Base-by-base conservation (phyloP, 2,888 invertebrate genomes). In the Elaeidobius kamerunicus region DNA sequence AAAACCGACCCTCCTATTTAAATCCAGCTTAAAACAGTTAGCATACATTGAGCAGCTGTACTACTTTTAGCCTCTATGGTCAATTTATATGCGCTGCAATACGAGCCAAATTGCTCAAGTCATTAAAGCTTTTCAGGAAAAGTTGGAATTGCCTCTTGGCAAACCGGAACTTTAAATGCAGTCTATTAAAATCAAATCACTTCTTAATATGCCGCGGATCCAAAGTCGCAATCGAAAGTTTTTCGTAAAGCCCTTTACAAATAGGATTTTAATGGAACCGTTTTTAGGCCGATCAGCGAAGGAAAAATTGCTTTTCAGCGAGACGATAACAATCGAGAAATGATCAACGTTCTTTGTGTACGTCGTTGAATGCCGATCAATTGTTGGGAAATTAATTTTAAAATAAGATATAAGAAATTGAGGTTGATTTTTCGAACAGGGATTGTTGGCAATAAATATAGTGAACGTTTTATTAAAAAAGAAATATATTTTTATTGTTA, bases 141-240 rank as follows among this genome's bases (percentile, higher is more conserved):
- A 52, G 45, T 52, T 52, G 36, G 3, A 36, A 36, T 36, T 50
- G 50, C 27, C 50, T 36, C 43, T 36, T 50, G 27, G 14, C 36
- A 19, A 28, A 17, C 18, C 41, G 28, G 41, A 48, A 49, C 42
- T 49, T 49, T 42, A 49, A 49, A 39, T 36, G 30, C 44, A 32
- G 38, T 44, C 43, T 44, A 51, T 51, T 51, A 51, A 51, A 51
- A 51, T 44, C 44, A 34, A 44, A 51, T 51, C 44, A 39, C 43
- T 36, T 32, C 23, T 30, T 51, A 51, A 44, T 51, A 41, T 38
- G 40, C 36, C 43, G 42, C 28, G 19, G 43, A 50, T 50, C 42
- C 27, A 50, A 50, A 50, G 30, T 43, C 36, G 42, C 42, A 36
- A 38, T 50, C 50, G 30, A 43, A 43, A 43, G 43, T 43, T 50